These are phyloP conservation scores for Eufriesea mexicana DNA, from an alignment of 1,140 invertebrate genomes.

Conservation along the genomic window DNA sequence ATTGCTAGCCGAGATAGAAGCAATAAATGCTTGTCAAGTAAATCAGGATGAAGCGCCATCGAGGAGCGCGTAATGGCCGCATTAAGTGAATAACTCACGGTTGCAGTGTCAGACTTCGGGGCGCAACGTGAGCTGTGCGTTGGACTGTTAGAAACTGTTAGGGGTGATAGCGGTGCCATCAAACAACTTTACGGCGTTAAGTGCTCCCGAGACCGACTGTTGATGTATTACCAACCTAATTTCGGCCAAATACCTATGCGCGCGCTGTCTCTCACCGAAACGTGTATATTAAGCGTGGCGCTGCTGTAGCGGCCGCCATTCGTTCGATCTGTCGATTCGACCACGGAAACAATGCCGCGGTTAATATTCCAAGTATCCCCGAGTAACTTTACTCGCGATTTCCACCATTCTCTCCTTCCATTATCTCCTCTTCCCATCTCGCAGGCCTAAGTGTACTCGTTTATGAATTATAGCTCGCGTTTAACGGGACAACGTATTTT, in stretches of 20 bases:
- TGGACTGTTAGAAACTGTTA: constrained; percentile 73
- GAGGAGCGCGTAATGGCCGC: constrained; percentile 78
- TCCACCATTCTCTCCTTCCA: too few species aligned
- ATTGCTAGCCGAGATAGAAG: constrained; percentile 73
- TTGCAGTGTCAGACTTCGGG: constrained; percentile 66
- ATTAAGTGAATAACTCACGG: constrained; percentile 81
- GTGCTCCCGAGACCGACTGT: constrained; percentile 70
- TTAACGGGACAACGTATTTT: too few species aligned
- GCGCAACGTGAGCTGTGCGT: constrained; percentile 63
- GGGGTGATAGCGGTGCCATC: constrained; percentile 77
- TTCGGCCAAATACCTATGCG: constrained; percentile 65
- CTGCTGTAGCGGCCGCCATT: constrained; percentile 14
- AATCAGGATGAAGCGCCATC: constrained; percentile 81
- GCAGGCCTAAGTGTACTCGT: too few species aligned
- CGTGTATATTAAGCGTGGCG: constrained; percentile 54
- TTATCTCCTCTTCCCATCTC: too few species aligned
- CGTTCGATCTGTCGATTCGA: constrained; percentile 39
- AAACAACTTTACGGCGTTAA: constrained; percentile 79
- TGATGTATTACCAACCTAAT: constrained; percentile 78
- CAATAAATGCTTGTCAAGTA: constrained; percentile 80
- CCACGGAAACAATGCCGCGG: not conserved
- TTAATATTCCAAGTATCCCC: too few species aligned
- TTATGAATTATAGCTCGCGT: too few species aligned
- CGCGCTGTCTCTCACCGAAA: constrained; percentile 51
- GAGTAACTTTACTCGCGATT: too few species aligned